Evolutionary conservation across 2,888 invertebrate species (phyloP).

Genomic region (Microctonus aethiopoides): DNA sequence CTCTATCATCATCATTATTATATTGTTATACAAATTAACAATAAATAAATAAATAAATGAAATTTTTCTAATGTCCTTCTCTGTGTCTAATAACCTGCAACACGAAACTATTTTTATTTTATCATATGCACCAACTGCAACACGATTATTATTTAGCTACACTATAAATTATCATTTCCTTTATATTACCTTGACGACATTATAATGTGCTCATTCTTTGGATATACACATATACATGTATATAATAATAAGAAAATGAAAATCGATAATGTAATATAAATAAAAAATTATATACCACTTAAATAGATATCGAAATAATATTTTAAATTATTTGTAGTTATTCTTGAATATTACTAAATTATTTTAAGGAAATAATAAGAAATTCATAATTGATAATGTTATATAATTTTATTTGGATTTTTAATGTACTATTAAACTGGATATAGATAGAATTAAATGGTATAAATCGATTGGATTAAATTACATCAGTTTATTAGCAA

Average conservation of each 20-base stretch:
- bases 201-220: no score
- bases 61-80: background rate
- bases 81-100: background rate
- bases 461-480: background rate
- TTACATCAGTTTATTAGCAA: background rate
- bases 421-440: no score
- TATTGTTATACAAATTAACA: background rate
- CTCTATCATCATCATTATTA: background rate
- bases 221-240: no score
- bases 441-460: background rate
- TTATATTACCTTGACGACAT: background rate
- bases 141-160: background rate
- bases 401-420: no score
- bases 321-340: no score
- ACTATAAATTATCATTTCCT: background rate
- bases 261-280: no score
- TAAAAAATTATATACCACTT: no score
- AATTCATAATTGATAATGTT: no score
- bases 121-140: background rate
- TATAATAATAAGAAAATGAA: no score
- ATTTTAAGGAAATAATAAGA: no score
- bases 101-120: background rate
- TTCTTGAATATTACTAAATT: no score
- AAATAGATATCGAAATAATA: no score
- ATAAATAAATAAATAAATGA: background rate